phyloP scores from a whole-genome alignment of 2,113 vertebrate genomes.

The Psophia crepitans region DNA sequence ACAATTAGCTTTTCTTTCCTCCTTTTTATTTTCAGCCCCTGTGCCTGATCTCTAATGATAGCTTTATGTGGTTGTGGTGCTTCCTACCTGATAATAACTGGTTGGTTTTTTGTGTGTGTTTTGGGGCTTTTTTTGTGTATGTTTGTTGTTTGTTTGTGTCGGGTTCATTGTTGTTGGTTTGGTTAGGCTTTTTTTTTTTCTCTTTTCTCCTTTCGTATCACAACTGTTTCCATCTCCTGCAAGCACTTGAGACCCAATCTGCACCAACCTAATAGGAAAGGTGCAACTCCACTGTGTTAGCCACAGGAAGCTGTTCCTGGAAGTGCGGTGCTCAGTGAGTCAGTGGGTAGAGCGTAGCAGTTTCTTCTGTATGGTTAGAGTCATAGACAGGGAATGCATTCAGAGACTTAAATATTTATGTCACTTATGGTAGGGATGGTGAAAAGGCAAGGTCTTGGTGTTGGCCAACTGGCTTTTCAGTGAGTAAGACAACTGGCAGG shows the following conservation, averaged over 20 bases:
- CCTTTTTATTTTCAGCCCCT: background rate
- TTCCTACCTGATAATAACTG: background rate
- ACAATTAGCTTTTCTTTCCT: background rate
- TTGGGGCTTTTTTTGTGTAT: background rate
- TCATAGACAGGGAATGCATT: background rate
- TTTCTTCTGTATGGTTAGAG: background rate
- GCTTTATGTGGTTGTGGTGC: background rate
- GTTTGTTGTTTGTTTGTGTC: background rate
- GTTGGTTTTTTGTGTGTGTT: background rate
- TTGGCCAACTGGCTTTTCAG: background rate
- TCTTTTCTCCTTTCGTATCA: background rate
- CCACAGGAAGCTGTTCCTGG: background rate
- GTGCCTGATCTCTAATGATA: background rate
- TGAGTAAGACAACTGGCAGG: background rate
- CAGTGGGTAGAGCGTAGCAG: background rate
- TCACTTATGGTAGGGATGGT: rapidly evolving
- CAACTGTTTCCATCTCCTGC: background rate
- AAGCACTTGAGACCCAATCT: background rate
- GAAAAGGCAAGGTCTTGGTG: background rate
- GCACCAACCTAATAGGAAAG: background rate
- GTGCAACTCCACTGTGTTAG: background rate
- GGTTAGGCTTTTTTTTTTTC: background rate
- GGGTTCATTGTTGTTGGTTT: too few relatives aligned
- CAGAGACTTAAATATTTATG: rapidly evolving
- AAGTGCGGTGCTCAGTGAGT: background rate